Evolutionary conservation across 2,888 invertebrate genomes (phyloP).

Genomic region (Leptinotarsa rubiginosa): DNA sequence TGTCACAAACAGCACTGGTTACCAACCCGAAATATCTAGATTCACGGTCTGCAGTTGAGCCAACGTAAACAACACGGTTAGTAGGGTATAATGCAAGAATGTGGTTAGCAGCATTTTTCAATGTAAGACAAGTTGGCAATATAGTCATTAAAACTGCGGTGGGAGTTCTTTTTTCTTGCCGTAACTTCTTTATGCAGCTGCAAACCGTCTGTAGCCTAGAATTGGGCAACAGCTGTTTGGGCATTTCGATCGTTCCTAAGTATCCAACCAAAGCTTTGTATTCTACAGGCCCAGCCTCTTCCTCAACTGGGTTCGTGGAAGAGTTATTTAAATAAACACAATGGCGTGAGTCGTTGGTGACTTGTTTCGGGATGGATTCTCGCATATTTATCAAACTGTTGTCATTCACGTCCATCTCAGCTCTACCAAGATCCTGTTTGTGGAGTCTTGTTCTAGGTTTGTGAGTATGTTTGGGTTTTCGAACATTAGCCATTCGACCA

Average conservation of each 20-base stretch:
- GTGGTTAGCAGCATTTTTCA: slow-evolving; percentile 83
- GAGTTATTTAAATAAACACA: slow-evolving; percentile 34
- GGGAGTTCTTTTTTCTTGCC: slow-evolving; percentile 89
- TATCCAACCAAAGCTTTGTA: slow-evolving; percentile 92
- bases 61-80: slow-evolving; percentile 87
- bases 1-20: slow-evolving; percentile 78
- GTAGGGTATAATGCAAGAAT: slow-evolving; percentile 89
- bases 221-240: slow-evolving; percentile 81
- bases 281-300: slow-evolving; percentile 72
- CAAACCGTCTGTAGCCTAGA: slow-evolving; percentile 83
- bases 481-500: slow-evolving; percentile 67
- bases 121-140: slow-evolving; percentile 81
- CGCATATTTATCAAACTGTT: slow-evolving; percentile 46
- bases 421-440: slow-evolving; percentile 48
- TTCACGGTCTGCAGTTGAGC: slow-evolving; percentile 91
- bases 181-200: slow-evolving; percentile 87
- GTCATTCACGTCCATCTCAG: slow-evolving; percentile 44
- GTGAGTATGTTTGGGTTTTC: slow-evolving; percentile 74
- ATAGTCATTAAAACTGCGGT: slow-evolving; percentile 89
- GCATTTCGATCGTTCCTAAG: slow-evolving; percentile 95
- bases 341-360: slow-evolving; percentile 42
- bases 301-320: slow-evolving; percentile 53
- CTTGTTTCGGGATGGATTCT: slow-evolving; percentile 42
- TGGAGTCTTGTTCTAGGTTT: slow-evolving; percentile 61
- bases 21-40: slow-evolving; percentile 93